These are phyloP conservation scores for Hozukius guyotensis DNA, from an alignment of 2,797 vertebrate genomes.

Conservation along the genomic window DNA sequence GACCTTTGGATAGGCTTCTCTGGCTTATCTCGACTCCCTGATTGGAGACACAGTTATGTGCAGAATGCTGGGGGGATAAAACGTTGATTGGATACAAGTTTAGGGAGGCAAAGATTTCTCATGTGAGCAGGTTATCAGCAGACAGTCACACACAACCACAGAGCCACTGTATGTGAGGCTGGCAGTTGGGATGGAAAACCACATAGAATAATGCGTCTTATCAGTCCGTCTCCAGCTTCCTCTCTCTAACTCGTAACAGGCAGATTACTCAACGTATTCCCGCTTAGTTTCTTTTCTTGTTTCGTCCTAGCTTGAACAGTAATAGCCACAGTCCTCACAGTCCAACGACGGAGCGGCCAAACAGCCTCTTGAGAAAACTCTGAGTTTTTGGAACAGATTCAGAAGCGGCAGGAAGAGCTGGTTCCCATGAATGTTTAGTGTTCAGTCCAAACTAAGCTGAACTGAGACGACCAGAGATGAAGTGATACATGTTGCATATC, in stretches of 20 bases:
- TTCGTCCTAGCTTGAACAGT: neutral
- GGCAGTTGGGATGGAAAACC: slow-evolving; percentile 52
- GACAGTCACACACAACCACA: neutral
- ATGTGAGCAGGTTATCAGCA: slow-evolving; percentile 9
- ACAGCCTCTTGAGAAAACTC: slow-evolving; percentile 47
- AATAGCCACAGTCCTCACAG: slow-evolving; percentile 16
- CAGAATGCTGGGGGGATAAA: slow-evolving; percentile 25
- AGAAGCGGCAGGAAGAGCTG: slow-evolving; percentile 39
- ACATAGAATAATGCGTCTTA: slow-evolving; percentile 26
- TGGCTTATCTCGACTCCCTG: neutral
- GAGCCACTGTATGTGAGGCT: neutral
- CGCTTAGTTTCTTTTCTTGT: slow-evolving; percentile 11
- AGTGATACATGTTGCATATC: neutral
- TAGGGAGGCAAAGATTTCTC: slow-evolving; percentile 26
- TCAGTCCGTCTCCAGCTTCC: slow-evolving; percentile 60
- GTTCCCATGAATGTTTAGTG: slow-evolving; percentile 60
- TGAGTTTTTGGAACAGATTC: slow-evolving; percentile 27
- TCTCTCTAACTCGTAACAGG: neutral
- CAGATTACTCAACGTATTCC: slow-evolving; percentile 5
- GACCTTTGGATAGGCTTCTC: slow-evolving; percentile 3
- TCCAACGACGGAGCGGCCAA: neutral
- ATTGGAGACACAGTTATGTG: slow-evolving; percentile 17
- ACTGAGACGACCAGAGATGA: neutral
- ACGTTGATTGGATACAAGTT: slow-evolving; percentile 24
- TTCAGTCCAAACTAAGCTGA: slow-evolving; percentile 1